Evolutionary conservation across 1,140 invertebrate species (phyloP), one percentile per base, ranked within the genome.

Genomic region (Drosophila bocqueti): DNA sequence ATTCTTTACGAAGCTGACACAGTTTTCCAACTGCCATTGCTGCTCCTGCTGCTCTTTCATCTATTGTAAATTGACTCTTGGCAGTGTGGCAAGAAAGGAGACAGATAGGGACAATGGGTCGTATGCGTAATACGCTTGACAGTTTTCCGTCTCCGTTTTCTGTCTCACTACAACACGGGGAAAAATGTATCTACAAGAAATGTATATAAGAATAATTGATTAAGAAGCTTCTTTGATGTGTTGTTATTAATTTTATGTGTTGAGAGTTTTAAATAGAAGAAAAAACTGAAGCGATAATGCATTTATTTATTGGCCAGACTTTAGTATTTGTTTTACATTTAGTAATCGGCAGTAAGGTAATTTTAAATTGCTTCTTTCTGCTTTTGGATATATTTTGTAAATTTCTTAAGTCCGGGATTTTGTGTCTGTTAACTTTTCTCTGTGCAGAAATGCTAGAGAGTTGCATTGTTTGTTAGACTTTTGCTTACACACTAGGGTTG

Each of bases 71-170:
- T 83, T 66, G 69, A 75, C 49, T 73, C 58, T 77, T 50, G 24
- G 42, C 36, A 34, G 54, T 40, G 54, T 57, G 54, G 36, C 55
- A 31, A 13, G 62, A 68, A 58, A 49, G 57, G 31, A 73, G 60
- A 49, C 38, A 54, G 57, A 31, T 29, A 26, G 26, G 57, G 45
- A 62, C 84, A 79, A 69, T 73, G 74, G 69, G 49, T 46, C 55
- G 74, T 75, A 81, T 83, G 69, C 50, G 84, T 76, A 69, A 87
- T 78, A 71, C 54, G 59, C 47, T 62, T 71, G 69, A 65, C 66
- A 72, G 57, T 46, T 46, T 40, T 31, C 16, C 21, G 24, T 46
- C 67, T 45, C 24, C 34, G 43, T 57, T 47, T 43, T 57, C 21
- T 55, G 36, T 38, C 21, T 11, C 46, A 38, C 46, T 36, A 13